Base-by-base conservation (phyloP, 2,888 invertebrate species). In the Plebejus anna region DNA sequence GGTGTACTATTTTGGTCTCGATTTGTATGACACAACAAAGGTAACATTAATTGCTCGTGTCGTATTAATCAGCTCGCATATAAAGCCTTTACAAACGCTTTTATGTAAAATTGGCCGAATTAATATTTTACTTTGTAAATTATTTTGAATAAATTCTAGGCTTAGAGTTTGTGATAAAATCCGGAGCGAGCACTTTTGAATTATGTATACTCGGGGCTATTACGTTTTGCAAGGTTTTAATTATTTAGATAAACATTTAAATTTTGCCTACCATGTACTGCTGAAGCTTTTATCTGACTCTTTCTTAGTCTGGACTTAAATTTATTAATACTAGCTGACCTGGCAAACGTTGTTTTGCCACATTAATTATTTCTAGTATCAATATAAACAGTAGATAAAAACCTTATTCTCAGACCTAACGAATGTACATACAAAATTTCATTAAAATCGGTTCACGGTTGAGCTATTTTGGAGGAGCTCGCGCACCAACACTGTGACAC, bases 11-110 rank as follows among this genome's bases (percentile, higher is more conserved):
- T 72, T 72, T 72, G 72, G 47, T 72, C 42, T 80, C 11, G 76
- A 84, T 13, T 66, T 66, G 66, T 66, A 66, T 66, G 66, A 66
- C 66, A 36, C 66, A 66, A 66, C 66, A 66, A 66, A 66, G 66
- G 66, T 66, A 66, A 66, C 66, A 66, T 66, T 66, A 66, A 66
- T 66, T 66, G 66, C 66, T 66, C 66, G 66, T 66, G 32, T 66
- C 66, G 66, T 66, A 66, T 66, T 36, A 66, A 66, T 66, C 32
- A 36, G 16, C 13, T 66, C 61, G 61, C 28, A 61, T 66, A 66
- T 32, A 36, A 66, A 66, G 66, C 16, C 13, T 36, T 36, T 66
- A 28, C 28, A 32, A 66, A 66, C 28, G 66, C 13, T 32, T 66
- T 36, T 66, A 36, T 66, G 22, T 66, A 66, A 36, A 66, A 59